Percentiles rank a stretch among this genome's conserved stretches.
These are phyloP conservation scores for Sitophilus oryzae DNA, from an alignment of 1,140 invertebrate species.

Conservation along the genomic window DNA sequence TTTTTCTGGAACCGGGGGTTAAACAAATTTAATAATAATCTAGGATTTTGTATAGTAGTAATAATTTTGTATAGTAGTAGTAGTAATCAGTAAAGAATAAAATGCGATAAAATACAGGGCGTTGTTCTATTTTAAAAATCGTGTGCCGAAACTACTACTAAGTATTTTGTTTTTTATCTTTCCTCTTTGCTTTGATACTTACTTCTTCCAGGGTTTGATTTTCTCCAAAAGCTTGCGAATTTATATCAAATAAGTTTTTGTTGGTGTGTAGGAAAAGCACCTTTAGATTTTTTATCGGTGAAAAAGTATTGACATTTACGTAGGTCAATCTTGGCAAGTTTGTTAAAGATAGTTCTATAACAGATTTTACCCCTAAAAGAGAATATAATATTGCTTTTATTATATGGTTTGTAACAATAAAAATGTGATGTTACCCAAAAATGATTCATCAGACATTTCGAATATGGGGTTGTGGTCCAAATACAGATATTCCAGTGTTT, in stretches of 20 bases:
- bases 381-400: conserved; percentile 2
- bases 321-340: conserved; percentile 49
- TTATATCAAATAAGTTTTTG: conserved; percentile 45
- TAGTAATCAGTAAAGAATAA: too few relatives aligned
- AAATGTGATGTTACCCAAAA: conserved; percentile 45
- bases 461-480: conserved; percentile 53
- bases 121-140: too few relatives aligned
- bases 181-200: too few relatives aligned
- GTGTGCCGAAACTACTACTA: too few relatives aligned
- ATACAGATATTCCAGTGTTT: conserved; percentile 49
- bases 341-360: conserved; percentile 52
- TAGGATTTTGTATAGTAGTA: too few relatives aligned
- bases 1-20: too few relatives aligned
- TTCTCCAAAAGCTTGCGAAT: conserved; percentile 48
- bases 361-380: conserved; percentile 46
- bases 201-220: conserved; percentile 50
- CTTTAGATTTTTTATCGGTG: conserved; percentile 47
- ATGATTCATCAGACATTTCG: conserved; percentile 51
- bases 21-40: too few relatives aligned
- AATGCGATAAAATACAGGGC: too few relatives aligned
- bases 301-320: conserved; percentile 49
- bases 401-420: neutral
- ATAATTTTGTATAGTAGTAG: too few relatives aligned
- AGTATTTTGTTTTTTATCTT: too few relatives aligned
- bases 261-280: conserved; percentile 50